Evolutionary conservation across 2,113 vertebrate species (phyloP).

Genomic region (Cololabis saira): DNA sequence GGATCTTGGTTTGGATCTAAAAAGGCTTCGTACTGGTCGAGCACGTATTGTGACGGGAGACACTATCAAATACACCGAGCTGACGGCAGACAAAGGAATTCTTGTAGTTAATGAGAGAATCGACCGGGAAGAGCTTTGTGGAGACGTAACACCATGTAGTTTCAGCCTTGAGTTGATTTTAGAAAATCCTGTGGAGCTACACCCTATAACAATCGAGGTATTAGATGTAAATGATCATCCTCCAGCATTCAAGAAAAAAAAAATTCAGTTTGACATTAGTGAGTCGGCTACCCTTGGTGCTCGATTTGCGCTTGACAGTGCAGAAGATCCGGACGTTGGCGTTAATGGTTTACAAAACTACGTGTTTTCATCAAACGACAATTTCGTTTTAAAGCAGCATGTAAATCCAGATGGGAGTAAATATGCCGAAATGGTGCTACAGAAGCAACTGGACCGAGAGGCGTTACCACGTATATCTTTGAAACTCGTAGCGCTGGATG

Average conservation of each 20-base stretch:
- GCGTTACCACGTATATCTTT: slow-evolving; percentile 45
- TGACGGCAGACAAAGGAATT: slow-evolving; percentile 69
- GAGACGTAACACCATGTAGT: slow-evolving; percentile 61
- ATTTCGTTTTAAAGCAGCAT: slow-evolving; percentile 18
- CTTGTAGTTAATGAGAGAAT: slow-evolving; percentile 66
- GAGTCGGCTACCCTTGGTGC: slow-evolving; percentile 3
- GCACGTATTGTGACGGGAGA: slow-evolving; percentile 67
- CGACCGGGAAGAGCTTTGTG: slow-evolving; percentile 71
- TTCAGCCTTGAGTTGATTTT: slow-evolving; percentile 72
- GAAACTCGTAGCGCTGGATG: slow-evolving; percentile 77
- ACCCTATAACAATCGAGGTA: slow-evolving; percentile 60
- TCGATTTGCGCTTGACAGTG: slow-evolving; percentile 6
- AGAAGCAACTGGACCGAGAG: slow-evolving; percentile 23
- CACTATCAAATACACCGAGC: slow-evolving; percentile 59
- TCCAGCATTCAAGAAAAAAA: slow-evolving; percentile 4
- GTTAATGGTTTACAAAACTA: slow-evolving; percentile 14
- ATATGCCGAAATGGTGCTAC: slow-evolving; percentile 28
- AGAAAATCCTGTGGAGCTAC: slow-evolving; percentile 71
- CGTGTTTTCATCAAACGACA: background rate
- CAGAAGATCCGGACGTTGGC: slow-evolving; percentile 23
- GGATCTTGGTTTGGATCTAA: slow-evolving; percentile 37
- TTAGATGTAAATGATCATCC: slow-evolving; percentile 69
- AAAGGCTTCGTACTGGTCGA: slow-evolving; percentile 21
- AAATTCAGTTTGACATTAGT: slow-evolving; percentile 15
- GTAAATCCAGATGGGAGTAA: slow-evolving; percentile 62